phyloP scores from a whole-genome alignment of 2,888 invertebrate species.

The Drosophila incognita region DNA sequence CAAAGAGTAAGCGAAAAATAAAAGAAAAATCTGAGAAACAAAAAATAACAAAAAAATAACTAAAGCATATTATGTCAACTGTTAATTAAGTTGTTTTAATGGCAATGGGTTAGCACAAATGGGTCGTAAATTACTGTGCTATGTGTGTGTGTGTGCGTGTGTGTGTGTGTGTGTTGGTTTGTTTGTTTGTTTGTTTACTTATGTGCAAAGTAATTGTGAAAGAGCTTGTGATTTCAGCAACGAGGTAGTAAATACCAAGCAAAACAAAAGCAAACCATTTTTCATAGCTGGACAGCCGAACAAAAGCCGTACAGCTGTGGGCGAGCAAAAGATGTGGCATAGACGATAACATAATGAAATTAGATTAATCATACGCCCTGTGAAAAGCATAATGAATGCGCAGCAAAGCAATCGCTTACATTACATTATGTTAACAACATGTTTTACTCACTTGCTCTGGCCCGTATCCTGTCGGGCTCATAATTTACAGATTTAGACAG shows the following conservation, averaged over 20 bases:
- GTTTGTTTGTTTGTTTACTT: constrained; percentile 4
- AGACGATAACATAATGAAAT: constrained; percentile 72
- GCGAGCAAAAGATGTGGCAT: constrained; percentile 52
- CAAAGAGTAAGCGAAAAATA: constrained; percentile 40
- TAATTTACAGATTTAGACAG: constrained; percentile 41
- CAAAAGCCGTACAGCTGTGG: constrained; percentile 50
- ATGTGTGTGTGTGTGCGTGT: not conserved
- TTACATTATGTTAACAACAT: constrained; percentile 60
- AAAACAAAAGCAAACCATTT: constrained; percentile 69
- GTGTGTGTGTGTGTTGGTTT: not conserved
- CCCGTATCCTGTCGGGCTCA: constrained; percentile 11
- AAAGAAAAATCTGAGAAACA: constrained; percentile 24
- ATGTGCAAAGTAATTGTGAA: constrained; percentile 37
- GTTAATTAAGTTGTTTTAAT: constrained; percentile 79
- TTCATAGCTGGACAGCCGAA: constrained; percentile 63
- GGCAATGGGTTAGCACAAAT: constrained; percentile 38
- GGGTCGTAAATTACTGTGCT: constrained; percentile 52
- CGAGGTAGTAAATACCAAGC: constrained; percentile 43
- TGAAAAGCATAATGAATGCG: constrained; percentile 66
- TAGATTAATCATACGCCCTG: constrained; percentile 79
- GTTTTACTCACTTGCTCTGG: constrained; percentile 36
- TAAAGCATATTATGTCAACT: constrained; percentile 80
- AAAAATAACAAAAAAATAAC: constrained; percentile 61
- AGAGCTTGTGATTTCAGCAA: constrained; percentile 36
- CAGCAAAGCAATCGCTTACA: constrained; percentile 48